These are phyloP conservation scores for Myanophis thanlyinensis DNA, from an alignment of 2,113 vertebrate genomes.

Conservation along the genomic window DNA sequence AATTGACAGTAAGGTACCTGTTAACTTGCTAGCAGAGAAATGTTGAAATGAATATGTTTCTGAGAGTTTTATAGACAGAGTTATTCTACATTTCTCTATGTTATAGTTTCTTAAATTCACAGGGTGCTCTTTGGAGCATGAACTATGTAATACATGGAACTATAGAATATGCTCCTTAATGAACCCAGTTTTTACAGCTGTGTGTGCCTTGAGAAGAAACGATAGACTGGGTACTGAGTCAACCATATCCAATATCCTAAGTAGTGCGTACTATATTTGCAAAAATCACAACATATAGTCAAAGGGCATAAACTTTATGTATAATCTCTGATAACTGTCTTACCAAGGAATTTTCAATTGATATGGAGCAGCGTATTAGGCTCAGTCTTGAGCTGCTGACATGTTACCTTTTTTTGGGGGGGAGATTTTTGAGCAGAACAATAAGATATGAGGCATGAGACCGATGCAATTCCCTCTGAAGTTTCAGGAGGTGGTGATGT, in stretches of 20 bases:
- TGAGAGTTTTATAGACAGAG: neutral
- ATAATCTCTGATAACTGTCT: neutral
- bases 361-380: slow-evolving; percentile 3
- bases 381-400: neutral
- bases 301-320: neutral
- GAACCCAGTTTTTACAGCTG: neutral
- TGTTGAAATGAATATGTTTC: neutral
- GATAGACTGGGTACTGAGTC: neutral
- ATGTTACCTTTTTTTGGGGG: slow-evolving; percentile 27
- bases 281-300: neutral
- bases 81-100: neutral
- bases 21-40: neutral
- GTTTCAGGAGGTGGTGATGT: neutral
- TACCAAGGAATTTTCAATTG: slow-evolving; percentile 17
- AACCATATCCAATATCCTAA: neutral
- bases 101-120: neutral
- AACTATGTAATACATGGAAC: neutral
- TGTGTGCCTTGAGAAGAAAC: neutral
- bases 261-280: neutral
- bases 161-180: neutral
- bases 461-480: slow-evolving; percentile 5
- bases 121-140: neutral
- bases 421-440: slow-evolving; percentile 6
- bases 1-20: neutral
- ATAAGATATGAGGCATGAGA: slow-evolving; percentile 6